Conservation (phyloP, 2,888 invertebrate species). For the Eristalis intricaria region DNA sequence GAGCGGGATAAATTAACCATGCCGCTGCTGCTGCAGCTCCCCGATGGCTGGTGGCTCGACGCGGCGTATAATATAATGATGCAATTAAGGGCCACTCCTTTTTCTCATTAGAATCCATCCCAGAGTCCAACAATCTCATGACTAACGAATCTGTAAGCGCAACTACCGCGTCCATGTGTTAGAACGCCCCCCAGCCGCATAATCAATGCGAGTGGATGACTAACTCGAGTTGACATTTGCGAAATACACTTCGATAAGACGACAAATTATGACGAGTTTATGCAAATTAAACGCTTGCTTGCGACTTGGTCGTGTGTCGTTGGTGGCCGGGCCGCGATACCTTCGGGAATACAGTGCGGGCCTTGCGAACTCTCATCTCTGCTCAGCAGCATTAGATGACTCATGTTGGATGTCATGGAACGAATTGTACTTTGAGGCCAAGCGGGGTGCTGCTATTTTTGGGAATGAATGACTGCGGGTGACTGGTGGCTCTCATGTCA, state of each 20-base stretch:
- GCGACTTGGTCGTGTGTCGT: slow-evolving; percentile 2
- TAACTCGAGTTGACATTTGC: slow-evolving; percentile 45
- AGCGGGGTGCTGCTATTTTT: slow-evolving; percentile 43
- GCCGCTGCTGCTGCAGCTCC: slow-evolving; percentile 32
- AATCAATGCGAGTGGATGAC: slow-evolving; percentile 23
- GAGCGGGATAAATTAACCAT: slow-evolving; percentile 1
- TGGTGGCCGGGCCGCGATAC: background rate
- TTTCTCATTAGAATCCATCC: slow-evolving; percentile 52
- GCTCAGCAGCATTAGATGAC: slow-evolving; percentile 13
- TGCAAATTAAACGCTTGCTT: slow-evolving; percentile 34
- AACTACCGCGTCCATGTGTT: slow-evolving; percentile 22
- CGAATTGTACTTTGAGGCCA: background rate
- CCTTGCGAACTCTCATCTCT: slow-evolving; percentile 31
- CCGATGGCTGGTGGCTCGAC: background rate
- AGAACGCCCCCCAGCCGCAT: slow-evolving; percentile 39
- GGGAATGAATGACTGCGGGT: slow-evolving; percentile 45
- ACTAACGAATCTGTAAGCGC: slow-evolving; percentile 34
- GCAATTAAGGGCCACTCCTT: slow-evolving; percentile 69
- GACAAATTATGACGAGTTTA: slow-evolving; percentile 45
- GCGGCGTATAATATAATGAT: slow-evolving; percentile 62
- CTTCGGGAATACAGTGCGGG: background rate
- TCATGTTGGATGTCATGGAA: slow-evolving; percentile 31
- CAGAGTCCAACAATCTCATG: slow-evolving; percentile 23
- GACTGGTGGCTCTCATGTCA: slow-evolving; percentile 14
- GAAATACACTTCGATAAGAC: slow-evolving; percentile 37